Evolutionary conservation across 2,888 invertebrate species (phyloP).

Genomic region (Caenorhabditis becei): DNA sequence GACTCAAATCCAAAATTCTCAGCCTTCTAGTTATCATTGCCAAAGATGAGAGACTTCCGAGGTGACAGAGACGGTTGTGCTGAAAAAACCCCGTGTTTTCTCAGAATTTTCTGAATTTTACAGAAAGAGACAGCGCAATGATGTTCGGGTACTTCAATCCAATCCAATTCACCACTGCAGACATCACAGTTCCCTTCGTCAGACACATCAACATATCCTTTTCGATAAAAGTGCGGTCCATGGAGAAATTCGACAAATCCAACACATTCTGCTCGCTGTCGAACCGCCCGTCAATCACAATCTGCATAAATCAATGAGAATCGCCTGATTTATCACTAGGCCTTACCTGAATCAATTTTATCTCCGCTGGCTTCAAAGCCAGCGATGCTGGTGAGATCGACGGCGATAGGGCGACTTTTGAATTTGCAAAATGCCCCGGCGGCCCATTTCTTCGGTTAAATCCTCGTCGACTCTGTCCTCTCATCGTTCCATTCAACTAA

Average conservation of each 20-base stretch:
- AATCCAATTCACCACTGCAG: constrained; percentile 73
- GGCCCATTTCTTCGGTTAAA: no score
- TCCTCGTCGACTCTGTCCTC: no score
- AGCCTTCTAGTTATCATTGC: constrained; percentile 69
- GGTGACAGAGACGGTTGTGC: constrained; percentile 73
- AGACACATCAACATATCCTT: constrained; percentile 68
- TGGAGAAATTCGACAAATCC: constrained; percentile 75
- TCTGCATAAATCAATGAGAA: constrained; percentile 44
- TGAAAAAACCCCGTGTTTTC: not conserved
- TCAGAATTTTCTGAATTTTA: not conserved
- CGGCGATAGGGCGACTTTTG: no score
- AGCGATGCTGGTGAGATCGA: no score
- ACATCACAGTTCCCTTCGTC: constrained; percentile 74
- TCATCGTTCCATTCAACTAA: no score
- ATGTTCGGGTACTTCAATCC: constrained; percentile 70
- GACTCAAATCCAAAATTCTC: constrained; percentile 75
- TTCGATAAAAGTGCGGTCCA: constrained; percentile 63
- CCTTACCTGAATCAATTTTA: not conserved
- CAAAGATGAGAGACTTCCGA: constrained; percentile 72
- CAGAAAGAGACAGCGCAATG: constrained; percentile 67
- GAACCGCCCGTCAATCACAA: constrained; percentile 72
- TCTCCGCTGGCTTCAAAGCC: not conserved
- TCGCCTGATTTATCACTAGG: not conserved
- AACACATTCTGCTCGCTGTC: constrained; percentile 67
- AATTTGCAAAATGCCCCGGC: no score